Conservation (phyloP, 2,113 vertebrate genomes). For the Sphaerodactylus townsendi region DNA sequence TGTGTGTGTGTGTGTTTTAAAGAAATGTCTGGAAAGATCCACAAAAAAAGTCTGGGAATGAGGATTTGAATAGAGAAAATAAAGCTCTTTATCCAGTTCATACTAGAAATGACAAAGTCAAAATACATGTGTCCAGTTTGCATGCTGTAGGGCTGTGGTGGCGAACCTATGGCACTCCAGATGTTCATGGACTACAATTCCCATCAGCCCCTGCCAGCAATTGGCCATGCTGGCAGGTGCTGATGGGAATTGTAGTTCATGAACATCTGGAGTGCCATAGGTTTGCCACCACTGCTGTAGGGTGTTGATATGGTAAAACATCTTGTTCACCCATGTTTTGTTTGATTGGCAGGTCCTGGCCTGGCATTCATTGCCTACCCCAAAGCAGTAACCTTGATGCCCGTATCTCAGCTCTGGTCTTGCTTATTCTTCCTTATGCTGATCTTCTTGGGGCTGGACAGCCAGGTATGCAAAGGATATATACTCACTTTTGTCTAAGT, state of each 20-base stretch:
- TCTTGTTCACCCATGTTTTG: not conserved
- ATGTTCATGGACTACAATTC: too few relatives aligned
- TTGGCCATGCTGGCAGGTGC: too few relatives aligned
- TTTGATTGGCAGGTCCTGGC: conserved; percentile 80
- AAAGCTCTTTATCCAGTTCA: not conserved
- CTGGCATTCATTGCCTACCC: conserved; percentile 88
- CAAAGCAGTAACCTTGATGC: conserved; percentile 86
- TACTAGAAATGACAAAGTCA: fast-evolving
- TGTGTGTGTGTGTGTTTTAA: too few relatives aligned
- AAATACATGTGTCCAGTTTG: too few relatives aligned
- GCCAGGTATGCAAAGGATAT: conserved; percentile 75
- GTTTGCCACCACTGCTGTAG: not conserved
- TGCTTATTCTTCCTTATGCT: conserved; percentile 95
- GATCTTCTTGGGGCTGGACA: conserved; percentile 88
- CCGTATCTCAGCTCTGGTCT: conserved; percentile 86
- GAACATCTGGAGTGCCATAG: too few relatives aligned
- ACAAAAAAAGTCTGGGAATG: not conserved
- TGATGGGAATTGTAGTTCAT: too few relatives aligned
- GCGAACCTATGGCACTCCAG: too few relatives aligned
- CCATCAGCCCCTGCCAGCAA: too few relatives aligned
- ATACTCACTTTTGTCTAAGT: fast-evolving
- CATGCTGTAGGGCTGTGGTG: too few relatives aligned
- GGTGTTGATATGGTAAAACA: not conserved
- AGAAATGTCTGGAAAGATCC: not conserved
- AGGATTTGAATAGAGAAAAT: not conserved